Base-by-base conservation (phyloP, 2,113 vertebrate species). In the Sterrhoptilus dennistouni region DNA sequence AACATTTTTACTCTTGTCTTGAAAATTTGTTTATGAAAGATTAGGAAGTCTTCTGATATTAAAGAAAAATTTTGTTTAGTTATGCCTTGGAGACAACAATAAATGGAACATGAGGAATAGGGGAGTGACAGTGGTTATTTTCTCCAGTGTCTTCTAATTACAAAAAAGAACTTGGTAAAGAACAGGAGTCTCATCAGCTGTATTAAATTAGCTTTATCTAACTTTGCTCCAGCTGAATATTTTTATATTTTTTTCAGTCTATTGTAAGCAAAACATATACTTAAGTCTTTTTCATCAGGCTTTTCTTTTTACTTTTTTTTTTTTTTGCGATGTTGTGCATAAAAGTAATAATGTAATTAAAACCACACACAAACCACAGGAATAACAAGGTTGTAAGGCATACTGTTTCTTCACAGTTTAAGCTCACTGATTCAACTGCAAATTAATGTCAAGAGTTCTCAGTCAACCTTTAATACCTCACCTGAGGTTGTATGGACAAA, bases 401-500 rank as follows among this genome's bases (percentile, higher is more conserved):
- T 76, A 33, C 13, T 27, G 7, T n/a, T 83, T 28, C 33, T 71
- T 85, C 14, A 20, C 17, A 18, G 9, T 72, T 74, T 44, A 64
- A 68, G 27, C 4, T 86, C 27, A 28, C 9, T 42, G 7, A 17
- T 53, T 61, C 21, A 87, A 15, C 29, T 72, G n/a, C 24, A 77
- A 49, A 24, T 38, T 49, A 33, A 31, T 13, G 19, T 33, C 24
- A 56, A 8, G 75, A 20, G 9, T 83, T 75, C 38, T 88, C 29
- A 44, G 25, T 35, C 14, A 56, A 1, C n/a, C 3, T 4, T 72
- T 3, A 0, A 2, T 82, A 45, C 6, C 4, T 20, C 8, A n/a
- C 19, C 24, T 2, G 3, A 47, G n/a, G 13, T 0, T 79, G 9
- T 33, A 3, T 29, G 28, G 65, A 27, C 35, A 35, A 11, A 49